These are phyloP conservation scores for Gasterosteus aculeatus DNA, from an alignment of 2,113 vertebrate species.

Conservation along the genomic window DNA sequence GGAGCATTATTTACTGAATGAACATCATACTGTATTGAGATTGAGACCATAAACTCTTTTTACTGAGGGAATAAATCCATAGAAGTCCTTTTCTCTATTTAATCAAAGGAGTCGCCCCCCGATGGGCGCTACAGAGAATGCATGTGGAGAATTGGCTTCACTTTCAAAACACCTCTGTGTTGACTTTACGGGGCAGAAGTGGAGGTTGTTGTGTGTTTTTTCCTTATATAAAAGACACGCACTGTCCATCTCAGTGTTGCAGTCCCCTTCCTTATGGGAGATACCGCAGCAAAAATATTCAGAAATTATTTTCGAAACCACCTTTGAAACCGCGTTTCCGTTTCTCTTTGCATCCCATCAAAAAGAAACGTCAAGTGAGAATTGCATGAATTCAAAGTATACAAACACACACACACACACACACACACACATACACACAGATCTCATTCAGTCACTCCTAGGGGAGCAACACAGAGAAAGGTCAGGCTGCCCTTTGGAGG, in stretches of 20 bases:
- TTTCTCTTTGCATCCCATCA: neutral
- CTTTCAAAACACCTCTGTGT: no score
- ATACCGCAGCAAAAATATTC: neutral
- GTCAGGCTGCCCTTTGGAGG: constrained; percentile 72
- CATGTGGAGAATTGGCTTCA: neutral
- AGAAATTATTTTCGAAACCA: neutral
- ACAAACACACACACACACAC: constrained; percentile 7
- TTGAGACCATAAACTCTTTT: no score
- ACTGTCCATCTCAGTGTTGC: neutral
- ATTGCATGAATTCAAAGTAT: neutral
- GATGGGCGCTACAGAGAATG: neutral
- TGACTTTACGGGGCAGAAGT: no score
- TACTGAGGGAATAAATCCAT: neutral
- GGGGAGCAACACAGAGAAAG: constrained; percentile 67
- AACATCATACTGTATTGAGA: no score
- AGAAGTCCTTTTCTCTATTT: neutral
- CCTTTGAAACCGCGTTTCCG: neutral
- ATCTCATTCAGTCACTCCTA: constrained; percentile 50
- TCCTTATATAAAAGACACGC: neutral
- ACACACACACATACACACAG: constrained; percentile 1
- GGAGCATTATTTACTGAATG: no score
- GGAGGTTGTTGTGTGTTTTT: neutral
- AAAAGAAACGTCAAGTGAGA: constrained; percentile 35
- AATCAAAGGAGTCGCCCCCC: neutral
- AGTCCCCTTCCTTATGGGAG: neutral